These are phyloP conservation scores for Monopterus albus DNA, from an alignment of 2,113 vertebrate genomes.

Conservation along the genomic window DNA sequence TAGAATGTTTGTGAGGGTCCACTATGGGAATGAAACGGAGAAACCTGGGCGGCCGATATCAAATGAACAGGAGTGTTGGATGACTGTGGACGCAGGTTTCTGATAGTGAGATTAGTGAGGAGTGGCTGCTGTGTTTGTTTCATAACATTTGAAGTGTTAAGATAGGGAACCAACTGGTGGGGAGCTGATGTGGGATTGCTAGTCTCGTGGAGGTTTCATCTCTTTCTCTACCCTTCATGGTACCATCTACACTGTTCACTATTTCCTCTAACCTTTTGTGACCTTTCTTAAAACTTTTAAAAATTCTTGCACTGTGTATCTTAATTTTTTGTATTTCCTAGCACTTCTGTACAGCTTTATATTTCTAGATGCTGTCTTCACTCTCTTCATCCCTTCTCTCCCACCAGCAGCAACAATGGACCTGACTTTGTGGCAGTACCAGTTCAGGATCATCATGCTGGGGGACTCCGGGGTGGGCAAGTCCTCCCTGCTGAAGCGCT, in stretches of 20 bases:
- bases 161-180: slow-evolving; percentile 10
- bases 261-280: not conserved
- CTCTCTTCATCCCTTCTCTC: not conserved
- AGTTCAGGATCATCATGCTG: slow-evolving; percentile 90
- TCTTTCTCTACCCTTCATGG: not conserved
- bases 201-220: not conserved
- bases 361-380: not conserved
- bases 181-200: slow-evolving; percentile 5
- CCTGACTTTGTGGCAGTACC: slow-evolving; percentile 86
- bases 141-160: slow-evolving; percentile 40
- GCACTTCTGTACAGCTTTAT: not conserved
- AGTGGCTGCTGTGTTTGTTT: slow-evolving; percentile 43
- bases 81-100: slow-evolving; percentile 24
- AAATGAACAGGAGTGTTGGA: not conserved
- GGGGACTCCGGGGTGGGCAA: slow-evolving; percentile 91
- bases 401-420: slow-evolving; percentile 76
- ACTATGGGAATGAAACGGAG: not conserved
- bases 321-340: not conserved
- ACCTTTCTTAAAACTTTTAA: not conserved
- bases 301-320: not conserved
- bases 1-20: not conserved
- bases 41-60: not conserved
- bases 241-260: not conserved
- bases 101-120: slow-evolving; percentile 41
- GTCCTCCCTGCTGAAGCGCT: slow-evolving; percentile 86